Evolutionary conservation across 2,113 vertebrate species (phyloP).

Genomic region (Myxocyprinus asiaticus): DNA sequence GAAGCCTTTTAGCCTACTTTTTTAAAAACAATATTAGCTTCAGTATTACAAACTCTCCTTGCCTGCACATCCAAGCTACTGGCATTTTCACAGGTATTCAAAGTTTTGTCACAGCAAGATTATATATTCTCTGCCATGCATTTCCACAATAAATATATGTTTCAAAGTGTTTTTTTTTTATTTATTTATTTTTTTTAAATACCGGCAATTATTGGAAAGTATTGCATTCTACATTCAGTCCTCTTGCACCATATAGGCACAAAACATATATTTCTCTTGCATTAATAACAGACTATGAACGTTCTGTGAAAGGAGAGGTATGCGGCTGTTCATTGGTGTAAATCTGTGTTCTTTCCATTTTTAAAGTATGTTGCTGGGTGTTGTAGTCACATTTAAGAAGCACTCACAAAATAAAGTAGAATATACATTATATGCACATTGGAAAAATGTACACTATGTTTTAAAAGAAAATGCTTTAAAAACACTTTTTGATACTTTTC

Average conservation of each 20-base stretch:
- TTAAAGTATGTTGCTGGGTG: neutral
- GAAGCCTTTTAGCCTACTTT: conserved; percentile 8
- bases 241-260: neutral
- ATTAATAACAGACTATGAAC: neutral
- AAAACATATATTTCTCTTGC: neutral
- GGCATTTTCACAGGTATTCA: neutral
- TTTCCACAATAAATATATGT: neutral
- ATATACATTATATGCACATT: too few relatives aligned
- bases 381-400: neutral
- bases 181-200: neutral
- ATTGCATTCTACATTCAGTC: neutral
- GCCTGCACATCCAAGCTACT: neutral
- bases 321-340: neutral
- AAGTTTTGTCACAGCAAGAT: neutral
- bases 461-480: neutral
- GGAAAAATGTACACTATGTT: too few relatives aligned
- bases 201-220: neutral
- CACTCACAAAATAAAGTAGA: neutral
- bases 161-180: neutral
- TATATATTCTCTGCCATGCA: conserved; percentile 3
- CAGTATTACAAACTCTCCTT: neutral
- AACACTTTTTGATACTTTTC: neutral
- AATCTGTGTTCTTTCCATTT: neutral
- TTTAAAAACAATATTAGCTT: neutral
- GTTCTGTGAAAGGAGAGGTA: neutral